A percentile compares a stretch with the other conserved stretches of the same genome.
These are phyloP conservation scores for Drosophila rellima DNA, from an alignment of 2,888 invertebrate genomes.

Conservation along the genomic window DNA sequence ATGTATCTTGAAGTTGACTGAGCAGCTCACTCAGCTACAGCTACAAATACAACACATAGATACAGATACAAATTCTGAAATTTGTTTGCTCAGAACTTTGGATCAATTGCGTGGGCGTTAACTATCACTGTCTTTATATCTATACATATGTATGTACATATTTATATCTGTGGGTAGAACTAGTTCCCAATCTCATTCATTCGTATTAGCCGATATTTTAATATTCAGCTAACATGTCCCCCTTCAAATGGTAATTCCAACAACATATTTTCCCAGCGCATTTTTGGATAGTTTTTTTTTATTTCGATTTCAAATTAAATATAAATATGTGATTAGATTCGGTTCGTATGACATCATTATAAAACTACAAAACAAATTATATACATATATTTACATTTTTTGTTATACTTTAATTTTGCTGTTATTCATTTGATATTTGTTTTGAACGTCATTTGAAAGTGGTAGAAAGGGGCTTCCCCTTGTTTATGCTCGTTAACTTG, in stretches of 20 bases:
- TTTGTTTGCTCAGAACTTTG: slow-evolving; percentile 52
- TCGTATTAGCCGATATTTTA: slow-evolving; percentile 33
- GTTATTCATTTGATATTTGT: slow-evolving; percentile 1
- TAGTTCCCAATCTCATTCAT: slow-evolving; percentile 36
- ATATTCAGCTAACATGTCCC: slow-evolving; percentile 12
- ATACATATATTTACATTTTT: slow-evolving; percentile 2
- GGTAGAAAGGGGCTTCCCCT: slow-evolving; percentile 1
- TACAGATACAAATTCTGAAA: slow-evolving; percentile 31
- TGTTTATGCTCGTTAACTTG: neutral
- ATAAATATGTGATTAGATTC: slow-evolving; percentile 6
- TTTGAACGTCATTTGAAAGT: neutral
- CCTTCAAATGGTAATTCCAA: slow-evolving; percentile 9
- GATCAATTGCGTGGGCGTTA: slow-evolving; percentile 43
- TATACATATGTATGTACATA: neutral
- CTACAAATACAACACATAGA: slow-evolving; percentile 9
- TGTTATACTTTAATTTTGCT: neutral
- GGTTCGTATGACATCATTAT: slow-evolving; percentile 42
- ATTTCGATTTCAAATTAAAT: slow-evolving; percentile 23
- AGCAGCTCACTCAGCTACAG: slow-evolving; percentile 23
- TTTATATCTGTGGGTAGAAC: slow-evolving; percentile 43
- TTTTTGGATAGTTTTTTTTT: slow-evolving; percentile 17
- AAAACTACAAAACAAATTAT: slow-evolving; percentile 2
- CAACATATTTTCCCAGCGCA: slow-evolving; percentile 29
- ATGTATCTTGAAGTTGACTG: slow-evolving; percentile 40
- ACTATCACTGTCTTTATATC: slow-evolving; percentile 4